Percentiles rank a stretch among this genome's conserved stretches.
phyloP scores from a whole-genome alignment of 2,113 vertebrate genomes.

The Podarcis raffonei region DNA sequence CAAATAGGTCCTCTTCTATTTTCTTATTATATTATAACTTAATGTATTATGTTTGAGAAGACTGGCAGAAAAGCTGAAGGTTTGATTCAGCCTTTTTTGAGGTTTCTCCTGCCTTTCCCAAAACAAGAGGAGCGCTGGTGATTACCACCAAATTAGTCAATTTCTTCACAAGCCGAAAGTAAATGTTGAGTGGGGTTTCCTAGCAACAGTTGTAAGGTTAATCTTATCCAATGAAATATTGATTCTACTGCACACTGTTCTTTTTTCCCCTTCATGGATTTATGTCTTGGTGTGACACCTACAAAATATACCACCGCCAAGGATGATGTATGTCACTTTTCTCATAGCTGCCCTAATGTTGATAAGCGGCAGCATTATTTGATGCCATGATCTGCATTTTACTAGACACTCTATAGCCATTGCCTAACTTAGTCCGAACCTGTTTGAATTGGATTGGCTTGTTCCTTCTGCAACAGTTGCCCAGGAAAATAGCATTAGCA shows the following conservation, averaged over 20 bases:
- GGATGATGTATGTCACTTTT: constrained; percentile 3
- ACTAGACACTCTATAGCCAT: background rate
- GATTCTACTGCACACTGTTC: constrained; percentile 30
- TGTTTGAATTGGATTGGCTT: background rate
- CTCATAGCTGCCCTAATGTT: background rate
- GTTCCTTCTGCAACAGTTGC: background rate
- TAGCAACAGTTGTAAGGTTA: constrained; percentile 70
- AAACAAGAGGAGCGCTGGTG: constrained; percentile 24
- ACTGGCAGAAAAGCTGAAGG: constrained; percentile 34
- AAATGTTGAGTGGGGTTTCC: constrained; percentile 66
- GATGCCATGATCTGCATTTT: background rate
- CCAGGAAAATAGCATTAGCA: background rate
- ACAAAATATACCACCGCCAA: background rate
- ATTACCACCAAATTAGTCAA: constrained; percentile 48
- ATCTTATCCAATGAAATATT: constrained; percentile 55
- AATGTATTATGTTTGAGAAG: constrained; percentile 15
- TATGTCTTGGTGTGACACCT: constrained; percentile 2
- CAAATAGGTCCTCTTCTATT: background rate
- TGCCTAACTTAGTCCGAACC: background rate
- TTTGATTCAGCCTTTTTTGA: constrained; percentile 25
- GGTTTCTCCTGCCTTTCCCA: constrained; percentile 32
- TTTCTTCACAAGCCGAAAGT: constrained; percentile 60
- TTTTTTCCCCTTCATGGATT: background rate
- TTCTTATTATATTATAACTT: constrained; percentile 32
- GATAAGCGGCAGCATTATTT: background rate